A percentile compares a stretch with the other conserved stretches of the same genome.
These are phyloP conservation scores for Cossypha dichroa DNA, from an alignment of 2,797 vertebrate genomes.

Conservation along the genomic window DNA sequence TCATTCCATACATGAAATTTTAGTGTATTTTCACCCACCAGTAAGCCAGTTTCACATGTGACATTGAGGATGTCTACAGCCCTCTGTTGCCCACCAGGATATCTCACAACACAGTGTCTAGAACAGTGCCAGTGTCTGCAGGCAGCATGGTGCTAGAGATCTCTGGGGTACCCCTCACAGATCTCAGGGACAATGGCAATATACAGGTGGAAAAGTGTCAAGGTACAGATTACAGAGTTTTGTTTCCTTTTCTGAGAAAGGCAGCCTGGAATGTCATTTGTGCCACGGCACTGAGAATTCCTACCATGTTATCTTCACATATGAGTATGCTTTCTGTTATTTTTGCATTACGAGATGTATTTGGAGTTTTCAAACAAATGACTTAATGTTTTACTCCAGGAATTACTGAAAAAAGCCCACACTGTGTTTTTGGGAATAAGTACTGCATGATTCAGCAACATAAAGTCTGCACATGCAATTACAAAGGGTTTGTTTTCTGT, in stretches of 20 bases:
- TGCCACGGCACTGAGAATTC: not conserved
- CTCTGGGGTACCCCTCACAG: not conserved
- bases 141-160: not conserved
- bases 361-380: not conserved
- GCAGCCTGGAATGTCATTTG: not conserved
- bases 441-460: not conserved
- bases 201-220: not conserved
- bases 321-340: not conserved
- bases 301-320: not conserved
- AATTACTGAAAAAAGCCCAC: not conserved
- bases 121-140: not conserved
- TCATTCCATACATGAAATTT: not conserved
- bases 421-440: not conserved
- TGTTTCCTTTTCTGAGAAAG: not conserved
- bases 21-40: not conserved
- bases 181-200: not conserved
- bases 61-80: accelerated
- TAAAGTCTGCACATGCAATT: not conserved
- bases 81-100: not conserved
- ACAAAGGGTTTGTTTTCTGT: not conserved
- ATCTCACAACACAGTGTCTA: not conserved
- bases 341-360: not conserved
- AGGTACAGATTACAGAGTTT: not conserved
- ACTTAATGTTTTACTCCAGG: not conserved
- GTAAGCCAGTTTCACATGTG: not conserved